These are phyloP conservation scores for Pammene aurita DNA, from an alignment of 2,888 invertebrate species.

Conservation along the genomic window DNA sequence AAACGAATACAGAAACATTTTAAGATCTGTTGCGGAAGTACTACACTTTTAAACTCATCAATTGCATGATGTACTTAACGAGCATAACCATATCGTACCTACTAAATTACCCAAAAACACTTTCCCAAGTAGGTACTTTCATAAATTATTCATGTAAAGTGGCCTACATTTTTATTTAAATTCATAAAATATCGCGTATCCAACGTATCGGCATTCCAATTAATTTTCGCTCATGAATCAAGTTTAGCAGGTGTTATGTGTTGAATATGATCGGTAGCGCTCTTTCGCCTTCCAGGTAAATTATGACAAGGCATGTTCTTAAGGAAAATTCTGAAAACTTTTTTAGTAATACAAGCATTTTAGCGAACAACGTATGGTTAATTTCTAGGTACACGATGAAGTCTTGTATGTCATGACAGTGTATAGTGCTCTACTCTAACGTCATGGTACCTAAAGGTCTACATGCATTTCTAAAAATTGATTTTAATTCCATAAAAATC, in stretches of 20 bases:
- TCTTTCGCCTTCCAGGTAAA: conserved; percentile 19
- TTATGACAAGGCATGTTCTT: conserved; percentile 9
- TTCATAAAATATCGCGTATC: conserved; percentile 10
- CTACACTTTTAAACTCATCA: too few species aligned
- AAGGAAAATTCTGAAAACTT: background rate
- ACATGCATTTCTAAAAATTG: too few species aligned
- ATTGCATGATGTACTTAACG: background rate
- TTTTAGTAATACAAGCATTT: background rate
- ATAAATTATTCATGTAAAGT: conserved; percentile 23
- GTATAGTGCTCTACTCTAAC: too few species aligned
- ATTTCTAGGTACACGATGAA: too few species aligned
- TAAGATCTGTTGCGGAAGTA: too few species aligned
- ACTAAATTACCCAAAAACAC: conserved; percentile 14
- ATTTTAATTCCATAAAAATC: too few species aligned
- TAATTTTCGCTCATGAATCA: conserved; percentile 33
- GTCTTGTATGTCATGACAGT: too few species aligned
- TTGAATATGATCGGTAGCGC: conserved; percentile 13
- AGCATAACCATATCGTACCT: background rate
- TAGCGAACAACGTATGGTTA: too few species aligned
- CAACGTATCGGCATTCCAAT: conserved; percentile 23
- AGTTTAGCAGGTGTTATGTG: conserved; percentile 27
- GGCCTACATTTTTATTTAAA: conserved; percentile 24
- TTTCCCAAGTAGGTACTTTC: conserved; percentile 16
- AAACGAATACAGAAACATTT: too few species aligned
- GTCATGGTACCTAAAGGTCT: too few species aligned